Evolutionary conservation across 2,113 vertebrate genomes (phyloP).

Genomic region (Garra rufa): DNA sequence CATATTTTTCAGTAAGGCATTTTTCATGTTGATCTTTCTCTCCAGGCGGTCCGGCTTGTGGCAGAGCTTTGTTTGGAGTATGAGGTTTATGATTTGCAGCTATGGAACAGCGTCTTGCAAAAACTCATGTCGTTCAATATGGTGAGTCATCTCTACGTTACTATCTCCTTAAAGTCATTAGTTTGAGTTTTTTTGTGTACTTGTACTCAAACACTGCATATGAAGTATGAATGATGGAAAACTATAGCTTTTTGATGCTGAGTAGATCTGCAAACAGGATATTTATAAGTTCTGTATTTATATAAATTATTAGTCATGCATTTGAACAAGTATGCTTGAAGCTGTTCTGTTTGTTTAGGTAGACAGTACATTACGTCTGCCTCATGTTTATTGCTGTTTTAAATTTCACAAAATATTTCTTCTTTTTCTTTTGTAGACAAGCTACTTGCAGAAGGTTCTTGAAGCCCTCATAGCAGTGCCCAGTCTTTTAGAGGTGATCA

Average conservation of each 20-base stretch:
- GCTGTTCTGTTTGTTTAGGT: not conserved
- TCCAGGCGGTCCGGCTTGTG: slow-evolving; percentile 88
- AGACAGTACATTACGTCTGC: not conserved
- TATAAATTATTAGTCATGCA: not conserved
- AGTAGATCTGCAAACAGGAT: too few species aligned
- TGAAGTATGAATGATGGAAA: not conserved
- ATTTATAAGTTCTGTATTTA: not conserved
- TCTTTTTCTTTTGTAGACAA: slow-evolving; percentile 74
- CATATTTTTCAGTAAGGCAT: not conserved
- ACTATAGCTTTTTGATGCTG: not conserved
- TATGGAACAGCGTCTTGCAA: slow-evolving; percentile 93
- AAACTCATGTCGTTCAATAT: slow-evolving; percentile 89
- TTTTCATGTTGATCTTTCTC: not conserved
- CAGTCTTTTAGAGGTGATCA: slow-evolving; percentile 88
- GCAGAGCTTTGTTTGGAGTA: slow-evolving; percentile 92
- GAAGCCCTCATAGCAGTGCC: slow-evolving; percentile 80
- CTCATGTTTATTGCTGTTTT: slow-evolving; percentile 1
- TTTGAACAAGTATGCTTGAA: not conserved
- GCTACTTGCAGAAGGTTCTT: slow-evolving; percentile 86
- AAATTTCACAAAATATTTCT: not conserved
- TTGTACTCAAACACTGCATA: not conserved
- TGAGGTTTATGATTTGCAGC: slow-evolving; percentile 84
- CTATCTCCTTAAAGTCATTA: not conserved
- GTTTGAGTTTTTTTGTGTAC: not conserved
- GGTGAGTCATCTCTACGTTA: slow-evolving; percentile 73